Evolutionary conservation across 2,113 vertebrate genomes (phyloP).

Genomic region (Macroglossus sobrinus): DNA sequence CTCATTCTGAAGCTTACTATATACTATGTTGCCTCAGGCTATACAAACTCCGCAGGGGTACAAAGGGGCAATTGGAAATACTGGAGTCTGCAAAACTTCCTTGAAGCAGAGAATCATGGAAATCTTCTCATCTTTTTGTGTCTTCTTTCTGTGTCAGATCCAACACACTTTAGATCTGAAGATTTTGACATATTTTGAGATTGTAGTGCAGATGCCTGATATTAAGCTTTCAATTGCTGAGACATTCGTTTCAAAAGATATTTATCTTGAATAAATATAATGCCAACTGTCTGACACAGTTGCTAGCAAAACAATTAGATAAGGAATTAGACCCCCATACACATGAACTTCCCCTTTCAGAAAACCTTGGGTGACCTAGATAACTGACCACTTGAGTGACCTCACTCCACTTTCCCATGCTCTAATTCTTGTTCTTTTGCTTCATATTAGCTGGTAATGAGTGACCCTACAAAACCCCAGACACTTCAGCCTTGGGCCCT

Average conservation of each 20-base stretch:
- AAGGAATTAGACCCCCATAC: not conserved
- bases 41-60: not conserved
- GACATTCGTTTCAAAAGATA: not conserved
- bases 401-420: too few species aligned
- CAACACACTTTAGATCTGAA: not conserved
- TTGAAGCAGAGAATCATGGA: not conserved
- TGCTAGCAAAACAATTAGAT: not conserved
- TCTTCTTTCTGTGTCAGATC: not conserved
- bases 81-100: not conserved
- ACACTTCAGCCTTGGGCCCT: not conserved
- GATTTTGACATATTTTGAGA: not conserved
- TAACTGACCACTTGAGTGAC: not conserved
- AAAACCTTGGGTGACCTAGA: not conserved
- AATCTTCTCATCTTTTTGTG: not conserved
- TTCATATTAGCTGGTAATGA: not conserved
- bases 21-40: not conserved
- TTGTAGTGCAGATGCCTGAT: not conserved
- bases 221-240: not conserved
- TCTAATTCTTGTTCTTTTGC: not conserved
- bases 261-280: not conserved
- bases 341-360: not conserved
- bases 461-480: not conserved
- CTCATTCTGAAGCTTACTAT: not conserved
- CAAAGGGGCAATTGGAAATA: not conserved
- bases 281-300: too few species aligned